phyloP scores from a whole-genome alignment of 1,140 invertebrate species.

The Pararge aegeria region DNA sequence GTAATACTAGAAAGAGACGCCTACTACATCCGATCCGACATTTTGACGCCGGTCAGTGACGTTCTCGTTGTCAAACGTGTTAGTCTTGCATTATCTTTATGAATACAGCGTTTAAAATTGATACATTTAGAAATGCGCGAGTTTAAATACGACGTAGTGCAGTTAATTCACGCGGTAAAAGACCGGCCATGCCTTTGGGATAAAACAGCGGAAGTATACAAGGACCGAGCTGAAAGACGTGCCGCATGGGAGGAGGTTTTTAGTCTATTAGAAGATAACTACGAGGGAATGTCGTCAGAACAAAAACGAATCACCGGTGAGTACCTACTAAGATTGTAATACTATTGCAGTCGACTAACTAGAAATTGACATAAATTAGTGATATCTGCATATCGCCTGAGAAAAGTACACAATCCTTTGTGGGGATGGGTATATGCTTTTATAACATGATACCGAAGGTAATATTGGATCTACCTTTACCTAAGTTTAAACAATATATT shows the following conservation, averaged over 20 bases:
- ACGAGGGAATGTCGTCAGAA: conserved; percentile 52
- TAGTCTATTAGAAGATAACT: conserved; percentile 46
- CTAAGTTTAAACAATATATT: too few relatives aligned
- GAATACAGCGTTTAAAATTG: conserved; percentile 19
- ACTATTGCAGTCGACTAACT: too few relatives aligned
- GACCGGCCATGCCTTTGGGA: conserved; percentile 65
- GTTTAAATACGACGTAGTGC: conserved; percentile 64
- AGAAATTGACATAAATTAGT: too few relatives aligned
- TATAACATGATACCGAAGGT: too few relatives aligned
- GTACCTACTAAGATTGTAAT: conserved; percentile 7
- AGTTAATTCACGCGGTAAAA: conserved; percentile 49
- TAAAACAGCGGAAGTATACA: conserved; percentile 60
- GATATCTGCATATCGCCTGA: too few relatives aligned
- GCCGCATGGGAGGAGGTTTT: conserved; percentile 67
- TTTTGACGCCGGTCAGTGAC: conserved; percentile 51
- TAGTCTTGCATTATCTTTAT: conserved; percentile 32
- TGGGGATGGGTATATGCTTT: too few relatives aligned
- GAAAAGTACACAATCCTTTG: too few relatives aligned
- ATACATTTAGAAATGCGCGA: conserved; percentile 36
- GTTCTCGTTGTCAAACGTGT: conserved; percentile 29
- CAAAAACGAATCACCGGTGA: conserved; percentile 36
- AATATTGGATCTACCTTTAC: too few relatives aligned
- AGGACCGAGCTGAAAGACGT: conserved; percentile 58
- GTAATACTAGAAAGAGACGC: conserved; percentile 38
- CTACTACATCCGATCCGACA: conserved; percentile 50